Evolutionary conservation across 2,113 vertebrate species (phyloP).

Genomic region (Gnathonemus echidnorhynchus): DNA sequence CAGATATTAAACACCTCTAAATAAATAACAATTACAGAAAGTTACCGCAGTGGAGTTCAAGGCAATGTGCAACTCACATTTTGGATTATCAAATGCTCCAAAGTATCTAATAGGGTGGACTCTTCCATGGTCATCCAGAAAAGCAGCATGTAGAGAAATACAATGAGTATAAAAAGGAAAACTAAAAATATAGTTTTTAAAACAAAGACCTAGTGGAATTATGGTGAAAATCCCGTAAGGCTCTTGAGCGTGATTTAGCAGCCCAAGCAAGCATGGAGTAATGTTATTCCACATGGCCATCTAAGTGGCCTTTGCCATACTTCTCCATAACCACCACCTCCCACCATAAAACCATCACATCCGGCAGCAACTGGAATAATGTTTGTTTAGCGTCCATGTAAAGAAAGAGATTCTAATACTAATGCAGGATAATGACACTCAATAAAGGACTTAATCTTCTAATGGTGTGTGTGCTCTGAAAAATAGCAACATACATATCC

Average conservation of each 20-base stretch:
- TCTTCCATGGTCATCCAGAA: background rate
- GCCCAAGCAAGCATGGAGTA: background rate
- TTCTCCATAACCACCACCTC: conserved; percentile 19
- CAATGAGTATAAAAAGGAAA: background rate
- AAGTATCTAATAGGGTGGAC: background rate
- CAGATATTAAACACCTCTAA: background rate
- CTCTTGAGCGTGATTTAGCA: conserved; percentile 26
- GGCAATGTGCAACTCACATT: background rate
- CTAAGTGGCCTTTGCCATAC: conserved; percentile 10
- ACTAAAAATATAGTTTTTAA: background rate
- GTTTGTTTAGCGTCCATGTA: conserved; percentile 18
- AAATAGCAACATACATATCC: background rate
- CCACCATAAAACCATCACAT: conserved; percentile 26
- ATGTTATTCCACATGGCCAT: conserved; percentile 24
- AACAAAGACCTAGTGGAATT: conserved; percentile 16
- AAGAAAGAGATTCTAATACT: background rate
- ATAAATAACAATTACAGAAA: background rate
- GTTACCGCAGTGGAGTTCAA: conserved; percentile 3
- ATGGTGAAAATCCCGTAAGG: conserved; percentile 22
- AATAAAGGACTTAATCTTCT: background rate
- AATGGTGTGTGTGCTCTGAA: background rate
- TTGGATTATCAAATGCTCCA: background rate
- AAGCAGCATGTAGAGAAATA: background rate
- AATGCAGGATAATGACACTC: background rate
- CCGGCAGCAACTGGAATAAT: conserved; percentile 17